These are phyloP conservation scores for Girardinus metallicus DNA, from an alignment of 2,797 vertebrate species.

Conservation along the genomic window DNA sequence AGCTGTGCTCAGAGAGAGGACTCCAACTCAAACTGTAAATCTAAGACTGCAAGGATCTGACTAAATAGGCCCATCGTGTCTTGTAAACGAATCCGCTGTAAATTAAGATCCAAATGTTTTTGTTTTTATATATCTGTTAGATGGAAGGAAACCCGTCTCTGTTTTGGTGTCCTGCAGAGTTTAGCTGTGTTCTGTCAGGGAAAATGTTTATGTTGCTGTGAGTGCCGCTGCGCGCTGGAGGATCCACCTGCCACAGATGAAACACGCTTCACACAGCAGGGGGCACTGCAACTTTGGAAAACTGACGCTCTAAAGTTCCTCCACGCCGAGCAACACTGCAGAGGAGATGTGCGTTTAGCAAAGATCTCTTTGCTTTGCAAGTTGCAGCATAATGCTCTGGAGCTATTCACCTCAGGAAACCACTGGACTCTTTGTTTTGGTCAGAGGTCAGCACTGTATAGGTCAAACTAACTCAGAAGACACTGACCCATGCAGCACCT, in stretches of 20 bases:
- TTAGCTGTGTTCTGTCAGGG: conserved; percentile 20
- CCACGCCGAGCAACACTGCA: not conserved
- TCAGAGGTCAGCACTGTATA: conserved; percentile 5
- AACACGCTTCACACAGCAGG: conserved; percentile 58
- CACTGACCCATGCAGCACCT: conserved; percentile 6
- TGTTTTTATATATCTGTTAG: conserved; percentile 35
- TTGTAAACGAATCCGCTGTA: conserved; percentile 28
- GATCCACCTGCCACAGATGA: conserved; percentile 28
- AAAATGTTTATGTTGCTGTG: conserved; percentile 24
- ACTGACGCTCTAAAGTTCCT: conserved; percentile 9
- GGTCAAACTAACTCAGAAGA: conserved; percentile 7
- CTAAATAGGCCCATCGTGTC: conserved; percentile 21
- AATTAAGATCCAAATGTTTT: conserved; percentile 23
- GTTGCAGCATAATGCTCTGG: conserved; percentile 10
- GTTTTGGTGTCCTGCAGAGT: conserved; percentile 17
- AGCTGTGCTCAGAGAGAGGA: conserved; percentile 39
- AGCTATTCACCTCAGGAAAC: conserved; percentile 54
- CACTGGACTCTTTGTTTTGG: conserved; percentile 15
- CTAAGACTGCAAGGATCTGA: conserved; percentile 35
- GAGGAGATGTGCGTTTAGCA: conserved; percentile 15
- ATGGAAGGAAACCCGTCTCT: conserved; percentile 25
- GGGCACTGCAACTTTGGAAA: conserved; percentile 70
- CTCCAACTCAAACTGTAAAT: conserved; percentile 32
- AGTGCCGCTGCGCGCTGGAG: conserved; percentile 13
- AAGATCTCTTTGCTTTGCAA: conserved; percentile 15